Evolutionary conservation across 2,797 vertebrate genomes (phyloP).

Genomic region (Pipistrellus kuhlii): DNA sequence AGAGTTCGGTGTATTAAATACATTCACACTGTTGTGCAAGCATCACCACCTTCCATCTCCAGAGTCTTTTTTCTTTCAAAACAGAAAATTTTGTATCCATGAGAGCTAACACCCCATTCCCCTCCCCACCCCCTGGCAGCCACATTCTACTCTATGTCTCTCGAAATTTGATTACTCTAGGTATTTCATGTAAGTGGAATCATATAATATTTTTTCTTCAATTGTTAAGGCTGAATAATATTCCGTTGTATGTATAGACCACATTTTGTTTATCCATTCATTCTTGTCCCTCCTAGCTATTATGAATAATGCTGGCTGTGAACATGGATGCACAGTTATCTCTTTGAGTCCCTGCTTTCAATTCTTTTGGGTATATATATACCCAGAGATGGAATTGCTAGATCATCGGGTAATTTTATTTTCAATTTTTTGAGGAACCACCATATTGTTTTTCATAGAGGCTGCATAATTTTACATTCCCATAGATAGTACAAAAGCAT

Average conservation of each 20-base stretch:
- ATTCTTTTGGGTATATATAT: neutral
- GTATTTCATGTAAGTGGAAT: neutral
- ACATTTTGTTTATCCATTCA: neutral
- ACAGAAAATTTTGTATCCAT: neutral
- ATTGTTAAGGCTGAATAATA: neutral
- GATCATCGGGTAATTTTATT: neutral
- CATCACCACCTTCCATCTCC: neutral
- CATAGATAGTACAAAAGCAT: neutral
- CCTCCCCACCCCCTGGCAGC: neutral
- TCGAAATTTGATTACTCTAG: neutral
- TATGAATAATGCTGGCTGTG: neutral
- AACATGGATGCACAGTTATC: neutral
- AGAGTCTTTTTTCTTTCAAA: slow-evolving; percentile 1
- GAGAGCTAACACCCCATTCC: rapidly evolving
- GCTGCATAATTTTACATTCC: neutral
- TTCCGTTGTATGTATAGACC: neutral
- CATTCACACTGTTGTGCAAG: neutral
- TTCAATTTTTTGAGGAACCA: neutral
- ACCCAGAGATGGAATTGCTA: neutral
- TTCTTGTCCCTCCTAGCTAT: neutral
- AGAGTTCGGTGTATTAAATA: neutral
- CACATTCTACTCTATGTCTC: neutral
- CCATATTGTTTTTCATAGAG: neutral
- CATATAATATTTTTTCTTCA: neutral
- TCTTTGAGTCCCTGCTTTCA: neutral